Conservation (phyloP, 2,797 vertebrate genomes). For the Alca torda region DNA sequence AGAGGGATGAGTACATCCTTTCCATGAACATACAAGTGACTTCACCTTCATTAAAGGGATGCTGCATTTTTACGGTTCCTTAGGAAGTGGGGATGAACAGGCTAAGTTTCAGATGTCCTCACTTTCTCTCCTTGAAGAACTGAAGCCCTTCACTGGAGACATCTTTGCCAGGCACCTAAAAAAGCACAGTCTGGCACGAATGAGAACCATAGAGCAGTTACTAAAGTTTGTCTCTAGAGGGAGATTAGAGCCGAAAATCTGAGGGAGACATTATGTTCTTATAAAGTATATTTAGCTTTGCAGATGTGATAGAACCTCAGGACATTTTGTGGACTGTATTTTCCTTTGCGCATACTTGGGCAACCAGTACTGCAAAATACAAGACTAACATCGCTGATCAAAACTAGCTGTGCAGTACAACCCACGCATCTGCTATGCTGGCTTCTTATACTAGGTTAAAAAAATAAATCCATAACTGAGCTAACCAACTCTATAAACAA, state of each 20-base stretch:
- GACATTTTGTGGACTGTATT: not conserved
- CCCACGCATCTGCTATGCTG: not conserved
- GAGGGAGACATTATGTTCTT: not conserved
- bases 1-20: not conserved
- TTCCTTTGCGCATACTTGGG: not conserved
- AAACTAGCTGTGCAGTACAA: not conserved
- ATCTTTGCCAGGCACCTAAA: not conserved
- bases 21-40: not conserved
- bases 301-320: not conserved
- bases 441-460: not conserved
- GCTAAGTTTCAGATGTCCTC: not conserved
- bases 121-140: not conserved
- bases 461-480: not conserved
- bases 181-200: not conserved
- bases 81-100: not conserved
- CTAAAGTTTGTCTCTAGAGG: conserved; percentile 39
- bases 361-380: not conserved
- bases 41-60: not conserved
- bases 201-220: not conserved
- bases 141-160: not conserved
- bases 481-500: not conserved
- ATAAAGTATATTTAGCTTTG: not conserved
- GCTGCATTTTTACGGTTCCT: not conserved
- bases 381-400: not conserved
- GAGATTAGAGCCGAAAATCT: conserved; percentile 28